Evolutionary conservation across 2,888 invertebrate genomes (phyloP).

Genomic region (Plebejus argus): DNA sequence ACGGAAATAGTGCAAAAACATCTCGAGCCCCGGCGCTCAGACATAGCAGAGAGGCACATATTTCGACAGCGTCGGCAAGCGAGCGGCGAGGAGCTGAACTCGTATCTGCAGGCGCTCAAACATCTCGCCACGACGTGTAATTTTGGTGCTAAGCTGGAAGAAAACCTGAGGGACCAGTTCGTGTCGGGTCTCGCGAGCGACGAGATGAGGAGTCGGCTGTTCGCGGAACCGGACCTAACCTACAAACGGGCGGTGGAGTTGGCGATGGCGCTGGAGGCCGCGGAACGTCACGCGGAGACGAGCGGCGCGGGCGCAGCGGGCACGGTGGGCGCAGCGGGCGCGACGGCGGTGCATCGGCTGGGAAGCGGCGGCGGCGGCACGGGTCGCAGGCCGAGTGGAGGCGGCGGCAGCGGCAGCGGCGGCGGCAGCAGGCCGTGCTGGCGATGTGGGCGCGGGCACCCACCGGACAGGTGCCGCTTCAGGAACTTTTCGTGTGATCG

Average conservation of each 20-base stretch:
- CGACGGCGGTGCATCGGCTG: constrained; percentile 8
- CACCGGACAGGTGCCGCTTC: constrained; percentile 15
- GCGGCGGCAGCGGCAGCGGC: neutral
- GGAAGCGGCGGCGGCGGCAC: neutral
- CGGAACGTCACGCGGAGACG: constrained; percentile 18
- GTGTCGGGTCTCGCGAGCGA: constrained; percentile 34
- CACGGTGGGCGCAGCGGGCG: neutral
- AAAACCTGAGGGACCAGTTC: constrained; percentile 35
- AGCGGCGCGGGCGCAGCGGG: constrained; percentile 6
- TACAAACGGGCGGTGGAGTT: constrained; percentile 28
- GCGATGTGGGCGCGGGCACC: neutral
- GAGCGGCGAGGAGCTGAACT: constrained; percentile 56
- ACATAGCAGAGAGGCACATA: constrained; percentile 4
- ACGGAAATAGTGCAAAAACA: neutral
- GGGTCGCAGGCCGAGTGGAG: neutral
- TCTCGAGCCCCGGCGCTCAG: constrained; percentile 1
- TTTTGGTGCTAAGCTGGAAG: constrained; percentile 35
- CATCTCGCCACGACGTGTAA: constrained; percentile 40
- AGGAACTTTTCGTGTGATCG: neutral
- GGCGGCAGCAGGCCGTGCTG: neutral
- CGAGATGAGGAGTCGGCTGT: constrained; percentile 34
- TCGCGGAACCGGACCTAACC: constrained; percentile 32
- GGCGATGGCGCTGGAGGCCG: constrained; percentile 21
- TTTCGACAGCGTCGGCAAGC: constrained; percentile 5
- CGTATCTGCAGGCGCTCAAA: constrained; percentile 40